Percentiles rank a stretch among this genome's conserved stretches.
These are phyloP conservation scores for Erythrocercus mccallii DNA, from an alignment of 2,113 vertebrate genomes.

Conservation along the genomic window DNA sequence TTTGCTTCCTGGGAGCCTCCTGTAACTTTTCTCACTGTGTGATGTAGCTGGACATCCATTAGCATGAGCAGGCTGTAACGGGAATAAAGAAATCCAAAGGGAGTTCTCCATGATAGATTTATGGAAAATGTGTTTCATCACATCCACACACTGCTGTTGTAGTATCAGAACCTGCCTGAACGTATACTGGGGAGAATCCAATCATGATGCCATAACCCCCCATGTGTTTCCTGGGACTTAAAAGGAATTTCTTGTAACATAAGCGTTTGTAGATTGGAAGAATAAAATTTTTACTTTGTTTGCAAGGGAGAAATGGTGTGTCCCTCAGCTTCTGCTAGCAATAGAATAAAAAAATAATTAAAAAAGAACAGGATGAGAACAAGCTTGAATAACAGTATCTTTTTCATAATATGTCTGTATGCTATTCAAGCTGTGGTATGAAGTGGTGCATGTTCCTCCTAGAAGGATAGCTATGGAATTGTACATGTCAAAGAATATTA, in stretches of 20 bases:
- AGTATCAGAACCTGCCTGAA: background rate
- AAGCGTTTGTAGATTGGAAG: background rate
- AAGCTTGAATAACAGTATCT: background rate
- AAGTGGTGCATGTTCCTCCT: background rate
- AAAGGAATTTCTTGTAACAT: background rate
- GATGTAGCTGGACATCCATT: background rate
- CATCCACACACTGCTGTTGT: background rate
- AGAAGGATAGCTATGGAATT: background rate
- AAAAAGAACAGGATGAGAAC: background rate
- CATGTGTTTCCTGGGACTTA: background rate
- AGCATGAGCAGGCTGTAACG: background rate
- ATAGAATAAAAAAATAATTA: background rate
- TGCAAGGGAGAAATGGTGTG: background rate
- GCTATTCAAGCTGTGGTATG: background rate
- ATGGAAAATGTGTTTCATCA: background rate
- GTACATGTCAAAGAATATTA: background rate
- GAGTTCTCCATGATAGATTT: background rate
- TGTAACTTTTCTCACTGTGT: background rate
- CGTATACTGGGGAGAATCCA: fast-evolving
- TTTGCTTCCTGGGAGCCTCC: background rate
- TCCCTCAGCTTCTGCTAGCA: background rate
- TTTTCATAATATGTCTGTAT: background rate
- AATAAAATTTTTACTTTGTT: background rate
- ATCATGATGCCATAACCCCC: fast-evolving
- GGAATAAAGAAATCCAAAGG: background rate